Percentiles rank a stretch among this genome's conserved stretches.
phyloP scores from a whole-genome alignment of 2,888 invertebrate species.

The Erebia ligea region DNA sequence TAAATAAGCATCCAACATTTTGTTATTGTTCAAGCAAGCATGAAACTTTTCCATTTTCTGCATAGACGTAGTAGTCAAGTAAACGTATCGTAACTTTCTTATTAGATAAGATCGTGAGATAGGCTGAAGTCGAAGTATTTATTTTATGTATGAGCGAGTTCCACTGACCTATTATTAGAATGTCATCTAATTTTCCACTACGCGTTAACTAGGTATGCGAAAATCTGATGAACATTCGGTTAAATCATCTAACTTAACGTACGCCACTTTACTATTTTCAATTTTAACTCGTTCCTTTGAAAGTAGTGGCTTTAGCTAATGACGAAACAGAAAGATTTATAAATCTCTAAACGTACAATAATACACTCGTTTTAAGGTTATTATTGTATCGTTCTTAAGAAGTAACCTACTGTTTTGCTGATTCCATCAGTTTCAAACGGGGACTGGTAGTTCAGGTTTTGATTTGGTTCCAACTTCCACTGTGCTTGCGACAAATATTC shows the following conservation, averaged over 20 bases:
- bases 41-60: too few relatives aligned
- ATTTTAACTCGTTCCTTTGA: too few relatives aligned
- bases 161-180: background rate
- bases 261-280: too few relatives aligned
- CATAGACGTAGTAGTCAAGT: too few relatives aligned
- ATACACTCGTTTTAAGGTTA: background rate
- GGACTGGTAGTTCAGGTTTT: constrained; percentile 35
- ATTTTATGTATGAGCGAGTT: background rate
- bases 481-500: constrained; percentile 29
- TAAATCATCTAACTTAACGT: too few relatives aligned
- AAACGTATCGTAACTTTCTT: too few relatives aligned
- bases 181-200: background rate
- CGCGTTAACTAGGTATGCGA: background rate
- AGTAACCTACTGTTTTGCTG: background rate
- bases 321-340: too few relatives aligned
- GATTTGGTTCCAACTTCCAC: constrained; percentile 32
- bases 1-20: too few relatives aligned
- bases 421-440: constrained; percentile 29
- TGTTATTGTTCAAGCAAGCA: too few relatives aligned
- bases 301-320: too few relatives aligned
- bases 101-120: background rate
- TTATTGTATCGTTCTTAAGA: background rate
- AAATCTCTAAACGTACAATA: too few relatives aligned
- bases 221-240: too few relatives aligned
- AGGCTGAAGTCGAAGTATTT: background rate